Evolutionary conservation across 2,113 vertebrate species (phyloP).

Genomic region (Platysteira castanea): DNA sequence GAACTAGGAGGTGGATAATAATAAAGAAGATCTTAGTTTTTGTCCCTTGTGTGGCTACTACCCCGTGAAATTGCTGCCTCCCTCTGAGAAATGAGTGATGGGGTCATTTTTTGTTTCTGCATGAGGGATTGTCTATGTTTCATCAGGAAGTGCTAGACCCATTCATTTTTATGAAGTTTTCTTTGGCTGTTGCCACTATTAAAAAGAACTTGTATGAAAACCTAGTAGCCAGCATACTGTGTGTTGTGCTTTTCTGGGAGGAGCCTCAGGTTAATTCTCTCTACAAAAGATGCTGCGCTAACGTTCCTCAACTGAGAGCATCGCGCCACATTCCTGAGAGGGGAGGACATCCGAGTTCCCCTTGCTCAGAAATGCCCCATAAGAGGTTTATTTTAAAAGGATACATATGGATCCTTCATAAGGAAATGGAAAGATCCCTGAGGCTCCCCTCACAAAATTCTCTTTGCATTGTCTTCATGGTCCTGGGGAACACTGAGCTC

Average conservation of each 20-base stretch:
- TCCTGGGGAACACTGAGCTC: not conserved
- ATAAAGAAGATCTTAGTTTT: not conserved
- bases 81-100: constrained; percentile 20
- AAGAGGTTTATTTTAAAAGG: not conserved
- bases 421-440: not conserved
- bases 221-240: not conserved
- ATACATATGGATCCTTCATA: not conserved
- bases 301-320: not conserved
- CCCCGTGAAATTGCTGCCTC: constrained; percentile 32
- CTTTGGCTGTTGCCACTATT: not conserved
- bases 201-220: not conserved
- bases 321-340: not conserved
- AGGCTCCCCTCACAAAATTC: not conserved
- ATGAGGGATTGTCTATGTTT: not conserved
- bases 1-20: not conserved
- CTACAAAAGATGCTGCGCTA: not conserved
- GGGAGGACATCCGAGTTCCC: not conserved
- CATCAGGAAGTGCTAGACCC: not conserved
- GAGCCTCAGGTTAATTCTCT: not conserved
- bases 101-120: constrained; percentile 32
- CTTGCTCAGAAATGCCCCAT: not conserved
- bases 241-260: not conserved
- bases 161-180: constrained; percentile 15
- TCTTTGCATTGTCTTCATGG: not conserved
- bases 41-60: not conserved